Evolutionary conservation across 2,888 invertebrate genomes (phyloP).

Genomic region (Aphodius sticticus): DNA sequence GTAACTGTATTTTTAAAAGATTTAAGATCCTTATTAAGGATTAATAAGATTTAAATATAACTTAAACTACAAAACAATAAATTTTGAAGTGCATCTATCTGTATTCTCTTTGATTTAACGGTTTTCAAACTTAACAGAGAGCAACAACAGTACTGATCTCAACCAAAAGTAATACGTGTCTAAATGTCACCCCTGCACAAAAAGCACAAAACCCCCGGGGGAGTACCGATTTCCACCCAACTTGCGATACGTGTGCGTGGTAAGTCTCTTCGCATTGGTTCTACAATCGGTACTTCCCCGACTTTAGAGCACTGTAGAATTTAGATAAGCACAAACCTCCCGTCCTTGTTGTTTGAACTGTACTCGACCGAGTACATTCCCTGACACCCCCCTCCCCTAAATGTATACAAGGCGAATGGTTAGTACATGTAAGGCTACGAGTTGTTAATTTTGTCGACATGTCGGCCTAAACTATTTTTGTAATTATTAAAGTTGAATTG

Average conservation of each 20-base stretch:
- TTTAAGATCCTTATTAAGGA: not conserved
- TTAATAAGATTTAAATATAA: not conserved
- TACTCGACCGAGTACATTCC: slow-evolving; percentile 36
- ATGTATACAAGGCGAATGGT: slow-evolving; percentile 42
- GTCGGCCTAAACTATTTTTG: slow-evolving; percentile 60
- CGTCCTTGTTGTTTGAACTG: slow-evolving; percentile 42
- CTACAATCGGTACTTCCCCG: not conserved
- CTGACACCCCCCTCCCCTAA: slow-evolving; percentile 44
- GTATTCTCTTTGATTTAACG: not conserved
- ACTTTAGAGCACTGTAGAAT: not conserved
- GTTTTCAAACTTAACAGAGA: not conserved
- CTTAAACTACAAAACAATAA: not conserved
- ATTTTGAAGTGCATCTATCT: not conserved
- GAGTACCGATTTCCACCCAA: not conserved
- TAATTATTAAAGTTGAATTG: slow-evolving; percentile 31
- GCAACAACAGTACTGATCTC: slow-evolving; percentile 4
- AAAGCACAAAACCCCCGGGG: not conserved
- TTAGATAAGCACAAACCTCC: slow-evolving; percentile 31
- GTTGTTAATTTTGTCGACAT: slow-evolving; percentile 38
- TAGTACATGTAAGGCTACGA: not conserved
- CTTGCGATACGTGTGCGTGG: not conserved
- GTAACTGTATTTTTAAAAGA: not conserved
- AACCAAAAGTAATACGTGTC: not conserved
- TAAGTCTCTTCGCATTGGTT: not conserved
- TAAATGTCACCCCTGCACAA: not conserved